Conservation (phyloP, 2,797 vertebrate genomes). For the Heterohyrax brucei region DNA sequence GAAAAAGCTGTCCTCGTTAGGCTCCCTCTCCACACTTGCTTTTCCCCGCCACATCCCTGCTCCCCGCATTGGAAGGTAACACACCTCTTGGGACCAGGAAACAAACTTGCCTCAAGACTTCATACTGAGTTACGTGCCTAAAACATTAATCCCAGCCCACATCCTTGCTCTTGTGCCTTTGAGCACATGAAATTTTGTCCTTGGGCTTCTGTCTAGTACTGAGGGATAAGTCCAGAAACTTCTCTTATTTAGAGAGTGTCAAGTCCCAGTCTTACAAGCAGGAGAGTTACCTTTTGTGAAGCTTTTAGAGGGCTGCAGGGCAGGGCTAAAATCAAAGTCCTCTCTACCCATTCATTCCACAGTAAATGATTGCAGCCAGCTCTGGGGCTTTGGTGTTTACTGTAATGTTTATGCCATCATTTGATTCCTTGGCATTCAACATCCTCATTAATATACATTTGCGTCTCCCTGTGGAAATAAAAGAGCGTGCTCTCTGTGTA, state of each 20-base stretch:
- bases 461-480: slow-evolving; percentile 79
- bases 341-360: slow-evolving; percentile 41
- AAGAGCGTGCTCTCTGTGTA: slow-evolving; percentile 76
- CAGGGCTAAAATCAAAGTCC: slow-evolving; percentile 45
- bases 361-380: slow-evolving; percentile 65
- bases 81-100: background rate
- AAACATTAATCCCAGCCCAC: background rate
- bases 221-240: background rate
- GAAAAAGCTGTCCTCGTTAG: background rate
- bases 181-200: slow-evolving; percentile 4
- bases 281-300: slow-evolving; percentile 65
- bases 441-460: slow-evolving; percentile 85
- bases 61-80: background rate
- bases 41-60: background rate
- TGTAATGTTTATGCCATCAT: slow-evolving; percentile 85
- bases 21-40: background rate
- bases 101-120: background rate
- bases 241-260: slow-evolving; percentile 38
- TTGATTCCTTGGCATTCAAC: slow-evolving; percentile 85
- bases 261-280: slow-evolving; percentile 4
- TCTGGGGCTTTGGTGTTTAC: slow-evolving; percentile 82
- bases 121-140: background rate
- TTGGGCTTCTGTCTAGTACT: background rate
- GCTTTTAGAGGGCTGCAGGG: slow-evolving; percentile 1
- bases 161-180: slow-evolving; percentile 1